Base-by-base conservation (phyloP, 2,888 invertebrate genomes). In the Epinotia ramella region DNA sequence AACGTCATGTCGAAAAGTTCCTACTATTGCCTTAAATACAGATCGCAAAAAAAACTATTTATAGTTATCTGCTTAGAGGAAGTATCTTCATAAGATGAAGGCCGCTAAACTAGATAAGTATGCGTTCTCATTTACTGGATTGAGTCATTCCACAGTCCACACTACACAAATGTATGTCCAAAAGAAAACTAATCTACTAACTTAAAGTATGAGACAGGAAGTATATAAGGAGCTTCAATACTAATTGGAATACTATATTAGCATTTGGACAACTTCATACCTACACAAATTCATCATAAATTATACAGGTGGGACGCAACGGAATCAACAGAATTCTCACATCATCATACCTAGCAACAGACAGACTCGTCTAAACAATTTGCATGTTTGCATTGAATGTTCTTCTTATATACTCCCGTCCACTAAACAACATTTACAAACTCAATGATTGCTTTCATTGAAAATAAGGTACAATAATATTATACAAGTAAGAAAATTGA, bases 361-460 rank as follows among this genome's bases (percentile, higher is more conserved):
- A 53, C 64, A 73, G 53, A 53, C 11, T 67, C 53, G 73, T 73
- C 73, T 67, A 53, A 63, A 53, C 33, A 66, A 53, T n/a, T 53
- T 63, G 11, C 18, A 28, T 18, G 53, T 33, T 70, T 53, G 62
- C n/a, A 24, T 59, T 60, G 33, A 63, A 73, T 78, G 77, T 53
- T 80, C 79, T 84, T 85, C 91, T 87, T 84, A 85, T 87, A 86
- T 84, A 87, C 87, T 84, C 83, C 82, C 84, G 83, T 84, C 87
- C 85, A 81, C 78, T 81, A 90, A 89, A 91, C 89, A 88, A 80
- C 86, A 89, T 89, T 86, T 91, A 91, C 89, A 93, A 93, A 93
- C 88, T 89, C 88, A 90, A 90, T 93, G 92, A 93, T 93, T 93
- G 87, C 86, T 85, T 88, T 88, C 84, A 86, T 91, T 92, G 84